phyloP scores from a whole-genome alignment of 2,113 vertebrate genomes.

The Vidua macroura region DNA sequence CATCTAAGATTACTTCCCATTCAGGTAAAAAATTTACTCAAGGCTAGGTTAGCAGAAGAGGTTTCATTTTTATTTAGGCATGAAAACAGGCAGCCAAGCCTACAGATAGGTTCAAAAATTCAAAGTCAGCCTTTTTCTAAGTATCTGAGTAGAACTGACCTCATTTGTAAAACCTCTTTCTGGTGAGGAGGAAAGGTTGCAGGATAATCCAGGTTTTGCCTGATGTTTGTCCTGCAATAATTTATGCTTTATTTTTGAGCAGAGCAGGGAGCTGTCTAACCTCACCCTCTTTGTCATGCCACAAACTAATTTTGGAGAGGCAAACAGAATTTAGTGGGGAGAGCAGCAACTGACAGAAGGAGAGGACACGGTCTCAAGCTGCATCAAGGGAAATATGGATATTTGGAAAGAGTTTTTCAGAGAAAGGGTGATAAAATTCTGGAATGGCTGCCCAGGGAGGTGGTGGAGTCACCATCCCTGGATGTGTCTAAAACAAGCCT shows the following conservation, averaged over 20 bases:
- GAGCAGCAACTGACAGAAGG: background rate
- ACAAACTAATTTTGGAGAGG: background rate
- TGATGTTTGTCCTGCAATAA: background rate
- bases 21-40: background rate
- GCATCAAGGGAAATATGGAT: background rate
- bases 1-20: background rate
- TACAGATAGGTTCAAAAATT: background rate
- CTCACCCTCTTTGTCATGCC: background rate
- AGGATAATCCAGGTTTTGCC: background rate
- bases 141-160: background rate
- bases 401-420: background rate
- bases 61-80: background rate
- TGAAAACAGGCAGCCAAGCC: background rate
- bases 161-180: background rate
- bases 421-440: background rate
- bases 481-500: background rate
- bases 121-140: background rate
- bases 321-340: background rate
- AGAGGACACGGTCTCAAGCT: background rate
- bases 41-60: background rate
- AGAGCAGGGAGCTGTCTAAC: background rate
- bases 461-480: background rate
- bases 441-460: background rate
- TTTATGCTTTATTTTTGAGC: background rate
- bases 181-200: background rate